A percentile compares a stretch with the other conserved stretches of the same genome.
phyloP scores from a whole-genome alignment of 2,888 invertebrate genomes.

The Thysanoteuthis rhombus region DNA sequence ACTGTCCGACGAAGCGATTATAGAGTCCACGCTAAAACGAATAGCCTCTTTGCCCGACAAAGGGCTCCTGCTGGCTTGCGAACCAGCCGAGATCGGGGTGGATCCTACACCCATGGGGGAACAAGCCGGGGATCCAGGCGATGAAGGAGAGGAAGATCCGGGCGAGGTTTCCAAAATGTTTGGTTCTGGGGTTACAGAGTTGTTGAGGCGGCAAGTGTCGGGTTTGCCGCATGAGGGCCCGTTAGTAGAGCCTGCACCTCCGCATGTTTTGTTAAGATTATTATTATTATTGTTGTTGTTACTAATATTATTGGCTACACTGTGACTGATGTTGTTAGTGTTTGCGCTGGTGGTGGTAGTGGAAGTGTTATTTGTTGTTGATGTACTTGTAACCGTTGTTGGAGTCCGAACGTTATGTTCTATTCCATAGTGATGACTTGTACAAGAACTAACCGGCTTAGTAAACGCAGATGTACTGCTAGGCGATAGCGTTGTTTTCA shows the following conservation, averaged over 20 bases:
- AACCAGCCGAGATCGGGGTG: not conserved
- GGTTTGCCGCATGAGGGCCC: not conserved
- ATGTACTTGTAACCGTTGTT: not conserved
- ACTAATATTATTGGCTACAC: not conserved
- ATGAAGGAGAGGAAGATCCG: not conserved
- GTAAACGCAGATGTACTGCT: conserved; percentile 18
- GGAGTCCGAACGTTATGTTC: not conserved
- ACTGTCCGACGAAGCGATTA: conserved; percentile 22
- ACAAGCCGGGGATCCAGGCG: not conserved
- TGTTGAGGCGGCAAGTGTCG: not conserved
- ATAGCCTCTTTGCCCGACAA: conserved; percentile 27
- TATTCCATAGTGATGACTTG: not conserved
- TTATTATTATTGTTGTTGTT: not conserved
- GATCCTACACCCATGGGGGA: not conserved
- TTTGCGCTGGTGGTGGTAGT: not conserved
- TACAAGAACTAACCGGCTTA: conserved; percentile 13
- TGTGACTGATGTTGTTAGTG: not conserved
- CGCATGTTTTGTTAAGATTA: not conserved
- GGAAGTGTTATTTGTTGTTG: not conserved
- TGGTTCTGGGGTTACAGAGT: not conserved
- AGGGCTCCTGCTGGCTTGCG: not conserved
- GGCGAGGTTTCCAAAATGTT: not conserved
- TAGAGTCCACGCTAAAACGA: conserved; percentile 30
- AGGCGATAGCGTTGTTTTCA: not conserved
- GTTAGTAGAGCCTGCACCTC: not conserved